phyloP scores from a whole-genome alignment of 2,113 vertebrate species.

The Amazona vittata region DNA sequence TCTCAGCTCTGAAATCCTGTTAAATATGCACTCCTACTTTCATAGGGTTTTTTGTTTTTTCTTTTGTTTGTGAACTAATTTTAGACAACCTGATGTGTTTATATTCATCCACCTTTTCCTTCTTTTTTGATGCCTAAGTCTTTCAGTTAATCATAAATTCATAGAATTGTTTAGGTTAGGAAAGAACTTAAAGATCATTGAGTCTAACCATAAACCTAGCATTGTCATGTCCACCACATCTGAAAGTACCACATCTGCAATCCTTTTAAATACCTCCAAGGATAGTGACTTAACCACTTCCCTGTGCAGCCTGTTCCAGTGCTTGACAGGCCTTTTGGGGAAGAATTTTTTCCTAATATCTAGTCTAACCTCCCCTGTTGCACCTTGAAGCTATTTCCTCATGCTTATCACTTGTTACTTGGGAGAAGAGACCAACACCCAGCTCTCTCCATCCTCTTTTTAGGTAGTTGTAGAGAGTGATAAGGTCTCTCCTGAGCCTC shows the following conservation, averaged over 20 bases:
- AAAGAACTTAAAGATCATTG: rapidly evolving
- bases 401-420: neutral
- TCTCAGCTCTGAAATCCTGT: neutral
- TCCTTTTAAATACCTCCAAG: neutral
- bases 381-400: neutral
- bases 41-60: rapidly evolving
- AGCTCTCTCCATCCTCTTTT: neutral
- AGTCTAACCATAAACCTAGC: neutral
- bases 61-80: neutral
- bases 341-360: neutral
- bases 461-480: neutral
- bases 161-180: neutral
- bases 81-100: neutral
- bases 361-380: neutral
- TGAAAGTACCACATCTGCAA: neutral
- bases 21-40: neutral
- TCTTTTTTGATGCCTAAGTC: neutral
- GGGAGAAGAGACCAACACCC: neutral
- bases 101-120: neutral
- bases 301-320: neutral
- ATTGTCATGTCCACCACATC: neutral
- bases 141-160: neutral
- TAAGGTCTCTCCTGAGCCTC: neutral
- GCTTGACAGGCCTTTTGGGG: neutral
- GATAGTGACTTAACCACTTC: neutral